Evolutionary conservation across 2,888 invertebrate species (phyloP), one percentile per base, ranked within the genome.

Genomic region (Rhaphigaster nebulosa): DNA sequence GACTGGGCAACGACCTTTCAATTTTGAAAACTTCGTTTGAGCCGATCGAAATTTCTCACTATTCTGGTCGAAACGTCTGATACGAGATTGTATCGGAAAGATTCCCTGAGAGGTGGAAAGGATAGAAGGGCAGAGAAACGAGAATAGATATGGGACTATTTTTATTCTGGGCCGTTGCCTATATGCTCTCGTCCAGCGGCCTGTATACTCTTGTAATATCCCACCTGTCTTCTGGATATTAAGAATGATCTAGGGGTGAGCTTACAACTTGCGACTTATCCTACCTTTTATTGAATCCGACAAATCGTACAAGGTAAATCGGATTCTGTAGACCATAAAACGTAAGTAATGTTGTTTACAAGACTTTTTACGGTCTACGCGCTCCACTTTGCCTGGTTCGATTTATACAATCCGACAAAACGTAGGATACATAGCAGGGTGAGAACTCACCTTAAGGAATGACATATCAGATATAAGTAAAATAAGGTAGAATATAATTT

Each of bases 141-240:
- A 84, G 84, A 84, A 84, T 84, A 84, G 84, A 45, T 50, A 41
- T 26, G 84, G 26, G 13, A 45, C 84, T 84, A 84, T 84, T 84
- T 84, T 50, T 84, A 50, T 84, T 50, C 84, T 84, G 84, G 84
- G 84, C 41, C 45, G 45, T 13, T 84, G 84, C 84, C 84, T 84
- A 84, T 3, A 80, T 6, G 15, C 70, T 12, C 45, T 4, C 20
- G 45, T 26, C 45, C 80, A 80, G 80, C 41, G 45, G n/a, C 15
- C 45, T n/a, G 12, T 84, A 15, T 84, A 45, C 84, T 4, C 45
- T 84, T 41, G 84, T 50, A 84, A n/a, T 76, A 76, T 65, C 84
- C 26, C 45, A 45, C 45, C 84, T 84, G 84, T 45, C 84, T 50
- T 50, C 41, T 38, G 29, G 34, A 20, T 76, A 76, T 76, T 20